Conservation (phyloP, 1,140 invertebrate genomes). For the Megalonaias nervosa region DNA sequence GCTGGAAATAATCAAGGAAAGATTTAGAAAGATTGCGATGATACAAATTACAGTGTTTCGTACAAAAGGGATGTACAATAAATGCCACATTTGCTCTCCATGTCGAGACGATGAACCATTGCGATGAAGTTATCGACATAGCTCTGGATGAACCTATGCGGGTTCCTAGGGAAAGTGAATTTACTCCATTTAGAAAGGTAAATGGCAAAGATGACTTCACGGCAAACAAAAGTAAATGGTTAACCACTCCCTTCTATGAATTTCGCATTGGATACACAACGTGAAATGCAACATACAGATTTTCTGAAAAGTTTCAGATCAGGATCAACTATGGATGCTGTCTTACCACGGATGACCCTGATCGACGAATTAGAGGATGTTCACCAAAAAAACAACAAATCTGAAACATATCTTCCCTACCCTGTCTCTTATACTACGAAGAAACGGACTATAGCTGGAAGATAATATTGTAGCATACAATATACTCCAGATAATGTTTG, state of each 20-base stretch:
- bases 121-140: slow-evolving; percentile 19
- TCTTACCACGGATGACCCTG: too few species aligned
- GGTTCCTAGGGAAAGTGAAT: not conserved
- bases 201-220: too few species aligned
- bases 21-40: not conserved
- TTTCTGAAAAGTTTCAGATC: too few species aligned
- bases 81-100: slow-evolving; percentile 24
- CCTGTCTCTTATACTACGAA: slow-evolving; percentile 15
- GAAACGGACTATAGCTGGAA: slow-evolving; percentile 5
- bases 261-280: too few species aligned
- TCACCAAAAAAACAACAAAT: not conserved
- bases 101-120: slow-evolving; percentile 20
- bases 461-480: slow-evolving; percentile 6
- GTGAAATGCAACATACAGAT: too few species aligned
- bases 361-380: too few species aligned
- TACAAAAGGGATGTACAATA: slow-evolving; percentile 2
- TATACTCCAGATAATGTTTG: slow-evolving; percentile 5
- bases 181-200: too few species aligned
- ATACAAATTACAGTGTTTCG: slow-evolving; percentile 4
- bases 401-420: slow-evolving; percentile 9
- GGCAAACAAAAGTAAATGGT: too few species aligned
- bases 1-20: not conserved
- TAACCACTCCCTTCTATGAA: too few species aligned
- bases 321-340: too few species aligned
- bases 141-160: slow-evolving; percentile 3